Conservation (phyloP, 2,113 vertebrate genomes). For the Epinephelus cyanopodus region DNA sequence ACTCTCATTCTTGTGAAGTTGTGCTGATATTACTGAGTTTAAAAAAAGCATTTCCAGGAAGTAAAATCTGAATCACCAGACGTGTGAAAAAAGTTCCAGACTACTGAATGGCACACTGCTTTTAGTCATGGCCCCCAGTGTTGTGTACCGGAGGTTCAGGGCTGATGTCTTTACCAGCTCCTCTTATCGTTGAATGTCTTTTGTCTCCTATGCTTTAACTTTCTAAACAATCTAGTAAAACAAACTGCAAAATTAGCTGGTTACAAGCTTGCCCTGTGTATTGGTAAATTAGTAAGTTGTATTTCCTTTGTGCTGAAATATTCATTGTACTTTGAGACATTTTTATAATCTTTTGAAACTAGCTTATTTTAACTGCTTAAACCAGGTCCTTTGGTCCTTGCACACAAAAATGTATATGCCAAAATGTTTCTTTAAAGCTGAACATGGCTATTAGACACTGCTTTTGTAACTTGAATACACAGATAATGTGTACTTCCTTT, state of each 20-base stretch:
- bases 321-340: not conserved
- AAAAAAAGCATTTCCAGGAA: slow-evolving; percentile 31
- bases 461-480: slow-evolving; percentile 10
- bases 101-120: slow-evolving; percentile 5
- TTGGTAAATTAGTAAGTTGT: not conserved
- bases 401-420: not conserved
- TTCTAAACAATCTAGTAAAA: not conserved
- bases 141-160: not conserved
- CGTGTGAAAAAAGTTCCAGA: slow-evolving; percentile 12
- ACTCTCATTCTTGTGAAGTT: not conserved
- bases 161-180: not conserved
- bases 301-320: not conserved
- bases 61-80: slow-evolving; percentile 33
- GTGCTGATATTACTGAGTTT: not conserved
- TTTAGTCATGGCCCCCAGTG: slow-evolving; percentile 6
- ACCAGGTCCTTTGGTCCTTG: not conserved
- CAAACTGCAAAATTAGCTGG: not conserved
- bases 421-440: not conserved
- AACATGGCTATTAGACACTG: not conserved
- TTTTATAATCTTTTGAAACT: not conserved
- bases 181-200: not conserved
- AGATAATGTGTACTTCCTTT: slow-evolving; percentile 48
- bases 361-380: not conserved
- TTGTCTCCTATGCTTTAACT: not conserved
- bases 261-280: not conserved